phyloP scores from a whole-genome alignment of 2,797 vertebrate species.

The Allobates femoralis region DNA sequence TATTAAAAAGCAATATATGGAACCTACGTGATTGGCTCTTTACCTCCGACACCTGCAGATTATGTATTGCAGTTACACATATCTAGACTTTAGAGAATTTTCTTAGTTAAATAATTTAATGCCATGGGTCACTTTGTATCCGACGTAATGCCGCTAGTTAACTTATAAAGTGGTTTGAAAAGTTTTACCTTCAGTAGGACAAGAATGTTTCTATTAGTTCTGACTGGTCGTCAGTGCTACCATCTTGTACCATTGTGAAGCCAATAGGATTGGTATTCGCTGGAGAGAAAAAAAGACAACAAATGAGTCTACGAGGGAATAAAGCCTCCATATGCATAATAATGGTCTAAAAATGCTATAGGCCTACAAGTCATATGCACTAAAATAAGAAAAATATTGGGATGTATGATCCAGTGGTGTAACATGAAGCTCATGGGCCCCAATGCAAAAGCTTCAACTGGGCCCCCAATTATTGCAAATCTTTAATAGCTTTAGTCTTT shows the following conservation, averaged over 20 bases:
- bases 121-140: neutral
- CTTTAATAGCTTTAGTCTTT: too few species aligned
- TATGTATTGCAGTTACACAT: neutral
- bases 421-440: too few species aligned
- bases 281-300: neutral
- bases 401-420: too few species aligned
- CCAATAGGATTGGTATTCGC: neutral
- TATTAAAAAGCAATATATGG: slow-evolving; percentile 54
- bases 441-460: too few species aligned
- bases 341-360: neutral
- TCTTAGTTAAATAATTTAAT: slow-evolving; percentile 7
- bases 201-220: neutral
- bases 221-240: neutral
- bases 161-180: neutral
- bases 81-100: neutral
- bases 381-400: too few species aligned
- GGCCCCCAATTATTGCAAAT: too few species aligned
- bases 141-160: slow-evolving; percentile 1
- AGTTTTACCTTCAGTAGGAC: neutral
- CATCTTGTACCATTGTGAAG: neutral
- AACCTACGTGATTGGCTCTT: slow-evolving; percentile 27
- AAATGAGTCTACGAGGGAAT: neutral
- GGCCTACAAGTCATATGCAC: neutral
- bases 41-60: slow-evolving; percentile 34
- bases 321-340: neutral